Base-by-base conservation (phyloP, 2,888 invertebrate species). In the Dendrolimus pini region DNA sequence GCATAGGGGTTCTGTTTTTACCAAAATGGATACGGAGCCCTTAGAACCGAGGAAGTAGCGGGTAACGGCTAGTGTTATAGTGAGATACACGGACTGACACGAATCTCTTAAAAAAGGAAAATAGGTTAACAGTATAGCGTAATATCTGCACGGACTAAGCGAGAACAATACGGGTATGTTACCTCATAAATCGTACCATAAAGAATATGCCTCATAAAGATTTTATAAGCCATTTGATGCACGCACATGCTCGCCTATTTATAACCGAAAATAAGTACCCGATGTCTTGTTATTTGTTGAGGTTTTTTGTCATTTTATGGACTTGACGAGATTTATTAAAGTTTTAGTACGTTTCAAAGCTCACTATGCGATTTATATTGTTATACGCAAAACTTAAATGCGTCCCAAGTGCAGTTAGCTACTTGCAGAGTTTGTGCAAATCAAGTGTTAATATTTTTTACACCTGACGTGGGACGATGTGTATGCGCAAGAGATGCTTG, bases 141-240 rank as follows among this genome's bases (percentile, higher is more conserved):
- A 47, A 47, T 47, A 47, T 30, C 30, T 47, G 47, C 12, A 47
- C 47, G 47, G 12, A 47, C 47, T 47, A 47, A 47, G 47, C 47
- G 47, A 47, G 47, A 47, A 67, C 70, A 69, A 67, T 67, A 66
- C 62, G 65, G 59, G 60, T 63, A 57, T 65, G 52, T 63, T 63
- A 41, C 58, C 56, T 63, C 68, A 70, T 77, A 73, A 77, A 74
- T 71, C 65, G 65, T 60, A 63, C 62, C 72, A 63, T 77, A 78
- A 77, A 75, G 70, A 70, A 71, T 58, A 58, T 52, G 65, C 61
- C 63, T 70, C 71, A 75, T 80, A 80, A 80, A 80, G 76, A 77
- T 78, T 80, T 80, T 80, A 80, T 79, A 77, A 66, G 77, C 69
- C 74, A 74, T 78, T 76, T 67, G 68, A 65, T 59, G 66, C 76